Percentiles rank a stretch among this genome's conserved stretches.
These are phyloP conservation scores for Cisticola juncidis DNA, from an alignment of 2,113 vertebrate species.

Conservation along the genomic window DNA sequence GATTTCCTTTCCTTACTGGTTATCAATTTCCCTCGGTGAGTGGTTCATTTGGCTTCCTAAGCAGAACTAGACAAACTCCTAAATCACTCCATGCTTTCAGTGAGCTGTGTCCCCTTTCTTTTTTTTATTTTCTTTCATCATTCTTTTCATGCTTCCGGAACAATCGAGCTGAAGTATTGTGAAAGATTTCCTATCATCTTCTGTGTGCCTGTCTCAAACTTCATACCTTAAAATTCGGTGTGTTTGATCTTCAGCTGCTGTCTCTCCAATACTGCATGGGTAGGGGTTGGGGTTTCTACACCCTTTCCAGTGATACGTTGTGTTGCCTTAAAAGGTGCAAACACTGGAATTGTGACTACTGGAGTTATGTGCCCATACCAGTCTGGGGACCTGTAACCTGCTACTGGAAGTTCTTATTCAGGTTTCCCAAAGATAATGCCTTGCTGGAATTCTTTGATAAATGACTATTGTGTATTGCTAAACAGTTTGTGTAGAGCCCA, in stretches of 20 bases:
- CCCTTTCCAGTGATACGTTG: neutral
- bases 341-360: neutral
- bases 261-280: neutral
- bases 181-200: neutral
- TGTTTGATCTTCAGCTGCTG: neutral
- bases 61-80: slow-evolving; percentile 48
- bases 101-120: neutral
- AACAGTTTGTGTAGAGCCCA: neutral
- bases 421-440: neutral
- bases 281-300: neutral
- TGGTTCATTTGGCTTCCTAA: slow-evolving; percentile 24
- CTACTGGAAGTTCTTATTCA: neutral
- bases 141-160: neutral
- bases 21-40: slow-evolving; percentile 15
- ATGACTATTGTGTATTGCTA: neutral
- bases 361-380: neutral
- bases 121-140: slow-evolving; percentile 16
- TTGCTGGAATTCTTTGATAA: neutral
- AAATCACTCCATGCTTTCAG: slow-evolving; percentile 20
- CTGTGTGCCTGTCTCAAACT: neutral
- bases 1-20: slow-evolving; percentile 22
- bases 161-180: neutral
- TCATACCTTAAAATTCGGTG: neutral
- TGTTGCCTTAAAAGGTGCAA: neutral
- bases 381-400: neutral